Percentiles rank a stretch among this genome's conserved stretches.
These are phyloP conservation scores for Phytoseiulus persimilis DNA, from an alignment of 2,888 invertebrate genomes.

Conservation along the genomic window DNA sequence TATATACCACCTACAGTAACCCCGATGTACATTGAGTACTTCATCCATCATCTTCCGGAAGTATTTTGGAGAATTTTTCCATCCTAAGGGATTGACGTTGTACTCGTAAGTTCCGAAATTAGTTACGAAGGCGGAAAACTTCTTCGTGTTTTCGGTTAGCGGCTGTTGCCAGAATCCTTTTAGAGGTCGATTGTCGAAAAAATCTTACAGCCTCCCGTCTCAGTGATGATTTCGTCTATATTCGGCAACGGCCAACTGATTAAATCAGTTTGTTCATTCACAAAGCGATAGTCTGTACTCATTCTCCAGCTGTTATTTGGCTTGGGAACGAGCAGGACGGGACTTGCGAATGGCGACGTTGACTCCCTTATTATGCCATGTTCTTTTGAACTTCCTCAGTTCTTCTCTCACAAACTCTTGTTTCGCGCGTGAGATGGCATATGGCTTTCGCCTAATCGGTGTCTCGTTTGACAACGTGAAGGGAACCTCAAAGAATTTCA, in stretches of 20 bases:
- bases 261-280: neutral
- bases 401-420: neutral
- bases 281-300: neutral
- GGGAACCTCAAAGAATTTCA: neutral
- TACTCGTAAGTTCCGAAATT: neutral
- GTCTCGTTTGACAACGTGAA: neutral
- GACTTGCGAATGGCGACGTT: neutral
- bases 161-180: neutral
- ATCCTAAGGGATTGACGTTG: neutral
- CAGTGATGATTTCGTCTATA: neutral
- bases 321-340: neutral
- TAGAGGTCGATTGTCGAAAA: neutral
- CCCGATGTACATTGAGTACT: too few species aligned
- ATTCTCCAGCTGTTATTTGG: neutral
- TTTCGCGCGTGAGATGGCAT: neutral
- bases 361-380: neutral
- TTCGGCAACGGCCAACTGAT: neutral
- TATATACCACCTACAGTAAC: too few species aligned
- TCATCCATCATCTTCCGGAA: neutral
- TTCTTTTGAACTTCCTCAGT: neutral
- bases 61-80: neutral
- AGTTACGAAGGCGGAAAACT: neutral
- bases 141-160: neutral
- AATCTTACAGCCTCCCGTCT: neutral
- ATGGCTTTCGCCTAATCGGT: neutral